A percentile compares a stretch with the other conserved stretches of the same genome.
Evolutionary conservation across 30 jellyfish, hydroid and myxozoan species (phyloP).

Genomic region (Aurelia sp.): DNA sequence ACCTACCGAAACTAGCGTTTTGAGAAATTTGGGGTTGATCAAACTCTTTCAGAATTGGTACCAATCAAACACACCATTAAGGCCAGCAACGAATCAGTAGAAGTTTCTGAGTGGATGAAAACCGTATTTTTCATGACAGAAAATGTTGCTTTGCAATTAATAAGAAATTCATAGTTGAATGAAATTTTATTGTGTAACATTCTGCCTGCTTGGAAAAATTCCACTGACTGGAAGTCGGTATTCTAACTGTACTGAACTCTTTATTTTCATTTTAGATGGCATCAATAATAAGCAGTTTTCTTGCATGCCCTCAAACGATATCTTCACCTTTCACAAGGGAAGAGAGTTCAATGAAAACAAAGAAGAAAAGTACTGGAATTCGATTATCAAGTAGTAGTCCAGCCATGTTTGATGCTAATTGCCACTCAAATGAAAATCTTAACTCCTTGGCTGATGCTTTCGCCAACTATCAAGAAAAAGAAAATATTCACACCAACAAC

Average conservation of each 20-base stretch:
- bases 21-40: too few relatives aligned
- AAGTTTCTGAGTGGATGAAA: too few relatives aligned
- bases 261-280: constrained; percentile 29
- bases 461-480: constrained; percentile 29
- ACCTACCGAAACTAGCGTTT: too few relatives aligned
- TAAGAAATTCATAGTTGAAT: too few relatives aligned
- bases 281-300: constrained; percentile 35
- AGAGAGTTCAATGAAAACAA: neutral
- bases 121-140: too few relatives aligned
- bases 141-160: too few relatives aligned
- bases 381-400: constrained; percentile 67
- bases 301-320: constrained; percentile 28
- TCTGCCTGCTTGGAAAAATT: too few relatives aligned
- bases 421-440: constrained; percentile 26
- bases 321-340: neutral
- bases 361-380: neutral
- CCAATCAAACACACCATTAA: too few relatives aligned
- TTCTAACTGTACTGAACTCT: neutral
- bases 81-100: too few relatives aligned
- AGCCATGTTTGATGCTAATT: constrained; percentile 21
- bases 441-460: constrained; percentile 78
- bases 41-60: too few relatives aligned
- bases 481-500: neutral
- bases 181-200: too few relatives aligned
- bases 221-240: too few relatives aligned